These are phyloP conservation scores for Ophioninae sp. DNA, from an alignment of 2,888 invertebrate species.

Conservation along the genomic window DNA sequence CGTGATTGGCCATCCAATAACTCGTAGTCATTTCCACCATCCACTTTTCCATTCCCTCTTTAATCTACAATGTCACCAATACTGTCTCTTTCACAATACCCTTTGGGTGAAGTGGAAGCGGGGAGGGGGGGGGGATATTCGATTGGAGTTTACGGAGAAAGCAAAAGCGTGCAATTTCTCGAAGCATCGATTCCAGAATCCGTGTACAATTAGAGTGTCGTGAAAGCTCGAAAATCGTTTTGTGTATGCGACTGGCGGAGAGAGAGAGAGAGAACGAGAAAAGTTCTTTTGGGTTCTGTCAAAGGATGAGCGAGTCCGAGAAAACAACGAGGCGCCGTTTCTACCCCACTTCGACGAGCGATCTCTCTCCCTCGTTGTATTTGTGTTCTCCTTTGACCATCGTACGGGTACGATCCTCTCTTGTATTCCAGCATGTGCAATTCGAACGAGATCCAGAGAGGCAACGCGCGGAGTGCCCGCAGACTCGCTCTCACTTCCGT, in stretches of 20 bases:
- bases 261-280: neutral
- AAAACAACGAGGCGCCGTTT: conserved; percentile 41
- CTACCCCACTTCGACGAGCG: conserved; percentile 14
- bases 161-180: too few species aligned
- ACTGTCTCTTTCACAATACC: too few species aligned
- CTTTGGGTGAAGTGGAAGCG: too few species aligned
- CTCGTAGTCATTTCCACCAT: too few species aligned
- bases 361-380: conserved; percentile 8
- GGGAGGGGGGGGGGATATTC: too few species aligned
- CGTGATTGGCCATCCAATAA: too few species aligned
- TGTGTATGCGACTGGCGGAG: neutral
- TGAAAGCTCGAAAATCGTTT: neutral
- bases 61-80: too few species aligned
- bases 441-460: conserved; percentile 42
- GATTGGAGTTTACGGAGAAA: too few species aligned
- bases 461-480: conserved; percentile 29
- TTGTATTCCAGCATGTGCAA: conserved; percentile 56
- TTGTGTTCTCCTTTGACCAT: conserved; percentile 13
- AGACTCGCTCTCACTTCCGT: conserved; percentile 53
- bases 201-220: neutral
- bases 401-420: conserved; percentile 39
- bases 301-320: conserved; percentile 36
- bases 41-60: too few species aligned
- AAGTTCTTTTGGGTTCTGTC: conserved; percentile 19
- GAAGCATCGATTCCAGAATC: neutral